Conservation (phyloP, 92 coral and sea anemone genomes). For the Zoanthus gigantus region DNA sequence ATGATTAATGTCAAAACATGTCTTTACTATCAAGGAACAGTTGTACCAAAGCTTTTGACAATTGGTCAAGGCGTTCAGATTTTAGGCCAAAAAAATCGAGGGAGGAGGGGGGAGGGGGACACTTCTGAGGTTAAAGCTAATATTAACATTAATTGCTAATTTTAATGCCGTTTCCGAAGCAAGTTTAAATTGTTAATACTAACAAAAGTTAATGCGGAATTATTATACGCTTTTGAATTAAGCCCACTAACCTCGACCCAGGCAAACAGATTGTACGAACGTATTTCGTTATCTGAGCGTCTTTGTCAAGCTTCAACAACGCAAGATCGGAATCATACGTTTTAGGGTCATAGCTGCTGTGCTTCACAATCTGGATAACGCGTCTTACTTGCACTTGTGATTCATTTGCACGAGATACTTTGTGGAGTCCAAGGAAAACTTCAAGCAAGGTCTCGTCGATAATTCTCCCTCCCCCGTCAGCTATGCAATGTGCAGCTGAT, state of each 20-base stretch:
- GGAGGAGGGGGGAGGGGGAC: too few relatives aligned
- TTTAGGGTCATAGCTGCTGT: conserved; percentile 61
- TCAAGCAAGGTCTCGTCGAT: conserved; percentile 46
- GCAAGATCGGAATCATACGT: conserved; percentile 93
- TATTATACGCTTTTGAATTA: too few relatives aligned
- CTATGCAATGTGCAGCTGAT: conserved; percentile 96
- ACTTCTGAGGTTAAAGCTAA: too few relatives aligned
- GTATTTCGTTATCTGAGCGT: conserved; percentile 73
- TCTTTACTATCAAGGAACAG: too few relatives aligned
- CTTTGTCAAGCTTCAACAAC: conserved; percentile 79
- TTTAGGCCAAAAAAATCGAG: too few relatives aligned
- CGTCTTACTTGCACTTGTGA: conserved; percentile 80
- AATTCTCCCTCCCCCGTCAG: conserved; percentile 53
- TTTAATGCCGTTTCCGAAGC: neutral
- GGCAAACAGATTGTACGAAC: conserved; percentile 94
- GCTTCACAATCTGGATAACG: conserved; percentile 78
- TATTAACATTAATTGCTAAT: neutral
- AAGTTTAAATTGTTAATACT: neutral
- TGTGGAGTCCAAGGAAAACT: conserved; percentile 80
- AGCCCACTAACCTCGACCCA: conserved; percentile 69
- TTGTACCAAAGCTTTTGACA: too few relatives aligned
- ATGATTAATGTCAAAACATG: too few relatives aligned
- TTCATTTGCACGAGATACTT: conserved; percentile 66
- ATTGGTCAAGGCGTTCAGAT: too few relatives aligned
- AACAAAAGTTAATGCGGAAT: neutral